Percentiles rank a stretch among this genome's conserved stretches.
phyloP scores from a whole-genome alignment of 2,113 vertebrate genomes.

The Pionites leucogaster region DNA sequence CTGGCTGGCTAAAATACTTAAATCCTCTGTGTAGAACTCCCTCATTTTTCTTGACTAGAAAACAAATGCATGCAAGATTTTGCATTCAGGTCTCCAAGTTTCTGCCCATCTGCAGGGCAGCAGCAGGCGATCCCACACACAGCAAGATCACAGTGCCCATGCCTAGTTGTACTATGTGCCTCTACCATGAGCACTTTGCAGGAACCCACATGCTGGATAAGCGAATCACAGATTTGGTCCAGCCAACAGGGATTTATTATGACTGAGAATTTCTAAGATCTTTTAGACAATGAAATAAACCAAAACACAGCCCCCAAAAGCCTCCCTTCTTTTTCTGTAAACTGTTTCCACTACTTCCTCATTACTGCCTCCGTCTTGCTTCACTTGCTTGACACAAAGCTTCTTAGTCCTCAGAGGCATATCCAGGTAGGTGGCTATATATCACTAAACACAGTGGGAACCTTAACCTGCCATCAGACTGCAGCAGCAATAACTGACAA shows the following conservation, averaged over 20 bases:
- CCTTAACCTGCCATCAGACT: background rate
- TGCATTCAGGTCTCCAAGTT: background rate
- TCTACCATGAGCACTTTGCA: background rate
- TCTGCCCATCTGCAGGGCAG: background rate
- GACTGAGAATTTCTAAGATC: background rate
- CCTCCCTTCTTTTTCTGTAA: background rate
- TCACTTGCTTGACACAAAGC: background rate
- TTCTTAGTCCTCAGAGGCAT: background rate
- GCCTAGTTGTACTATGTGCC: background rate
- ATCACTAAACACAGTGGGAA: background rate
- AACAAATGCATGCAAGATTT: background rate
- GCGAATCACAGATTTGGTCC: background rate
- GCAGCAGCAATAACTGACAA: background rate
- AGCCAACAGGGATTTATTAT: background rate
- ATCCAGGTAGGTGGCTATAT: background rate
- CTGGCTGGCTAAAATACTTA: background rate
- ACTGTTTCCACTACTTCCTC: background rate
- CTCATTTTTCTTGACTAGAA: background rate
- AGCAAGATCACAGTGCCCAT: background rate
- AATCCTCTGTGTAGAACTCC: background rate
- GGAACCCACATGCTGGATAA: background rate
- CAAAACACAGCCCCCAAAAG: background rate
- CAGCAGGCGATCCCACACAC: background rate
- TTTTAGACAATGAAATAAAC: background rate
- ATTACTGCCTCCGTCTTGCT: background rate